These are phyloP conservation scores for Mus spicilegus DNA, from an alignment of 2,113 vertebrate genomes.

Conservation along the genomic window DNA sequence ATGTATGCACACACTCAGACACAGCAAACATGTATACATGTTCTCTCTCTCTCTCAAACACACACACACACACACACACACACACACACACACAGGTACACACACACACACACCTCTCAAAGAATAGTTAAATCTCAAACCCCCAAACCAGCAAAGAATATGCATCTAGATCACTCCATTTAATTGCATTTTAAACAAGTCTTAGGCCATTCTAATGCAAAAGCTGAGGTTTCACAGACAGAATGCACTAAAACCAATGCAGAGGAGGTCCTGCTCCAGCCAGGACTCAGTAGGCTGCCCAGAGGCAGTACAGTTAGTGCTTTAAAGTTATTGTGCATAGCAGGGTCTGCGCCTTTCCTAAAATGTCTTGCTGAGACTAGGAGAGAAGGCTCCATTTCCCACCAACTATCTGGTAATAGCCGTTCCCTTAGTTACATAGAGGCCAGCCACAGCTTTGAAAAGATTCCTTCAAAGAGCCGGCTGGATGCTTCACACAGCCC, in stretches of 20 bases:
- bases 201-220: conserved; percentile 40
- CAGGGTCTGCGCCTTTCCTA: neutral
- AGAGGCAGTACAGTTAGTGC: neutral
- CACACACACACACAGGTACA: too few species aligned
- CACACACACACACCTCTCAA: neutral
- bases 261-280: neutral
- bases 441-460: conserved; percentile 47
- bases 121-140: conserved; percentile 17
- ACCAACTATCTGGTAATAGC: conserved; percentile 39
- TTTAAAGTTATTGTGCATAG: neutral
- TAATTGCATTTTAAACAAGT: conserved; percentile 30
- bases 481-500: conserved; percentile 14
- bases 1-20: neutral
- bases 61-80: neutral
- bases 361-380: neutral
- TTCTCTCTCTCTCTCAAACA: neutral
- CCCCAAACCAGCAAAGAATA: neutral
- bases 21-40: neutral
- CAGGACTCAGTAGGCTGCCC: neutral
- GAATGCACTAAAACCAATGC: neutral
- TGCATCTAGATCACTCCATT: neutral
- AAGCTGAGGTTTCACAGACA: conserved; percentile 33
- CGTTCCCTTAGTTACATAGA: conserved; percentile 51
- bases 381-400: conserved; percentile 50
- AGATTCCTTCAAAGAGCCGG: conserved; percentile 25